These are phyloP conservation scores for Archegozetes longisetosus DNA, from an alignment of 1,140 invertebrate genomes.

Conservation along the genomic window DNA sequence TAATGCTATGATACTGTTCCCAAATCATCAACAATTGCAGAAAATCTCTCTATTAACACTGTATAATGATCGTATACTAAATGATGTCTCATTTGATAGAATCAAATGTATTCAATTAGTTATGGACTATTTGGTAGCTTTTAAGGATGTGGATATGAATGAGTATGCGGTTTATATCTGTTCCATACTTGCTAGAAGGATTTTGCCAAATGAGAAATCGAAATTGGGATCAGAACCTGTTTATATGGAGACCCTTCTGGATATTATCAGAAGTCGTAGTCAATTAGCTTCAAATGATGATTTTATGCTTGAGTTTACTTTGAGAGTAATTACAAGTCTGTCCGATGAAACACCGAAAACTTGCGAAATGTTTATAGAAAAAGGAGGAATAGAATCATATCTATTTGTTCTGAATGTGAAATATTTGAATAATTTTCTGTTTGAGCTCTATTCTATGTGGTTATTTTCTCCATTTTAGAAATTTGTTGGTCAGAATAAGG, in stretches of 20 bases:
- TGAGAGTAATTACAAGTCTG: conserved; percentile 65
- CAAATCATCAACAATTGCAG: conserved; percentile 40
- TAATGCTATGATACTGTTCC: conserved; percentile 52
- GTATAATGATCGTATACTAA: conserved; percentile 8
- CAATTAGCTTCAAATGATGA: too few relatives aligned
- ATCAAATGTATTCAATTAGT: conserved; percentile 53
- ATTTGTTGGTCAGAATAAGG: conserved; percentile 41
- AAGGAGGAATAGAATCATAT: conserved; percentile 51
- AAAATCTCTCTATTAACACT: conserved; percentile 15
- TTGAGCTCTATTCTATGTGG: too few relatives aligned
- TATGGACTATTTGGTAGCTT: conserved; percentile 54
- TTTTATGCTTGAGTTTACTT: conserved; percentile 61
- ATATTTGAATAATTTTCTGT: too few relatives aligned
- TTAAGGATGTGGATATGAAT: conserved; percentile 55
- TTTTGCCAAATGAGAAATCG: conserved; percentile 55
- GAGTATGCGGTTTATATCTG: conserved; percentile 67
- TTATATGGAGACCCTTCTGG: conserved; percentile 55
- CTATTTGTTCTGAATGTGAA: conserved; percentile 42
- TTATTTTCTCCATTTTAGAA: too few relatives aligned
- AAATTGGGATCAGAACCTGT: conserved; percentile 46
- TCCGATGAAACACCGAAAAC: conserved; percentile 58
- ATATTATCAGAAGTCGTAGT: conserved; percentile 46
- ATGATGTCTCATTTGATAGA: conserved; percentile 41
- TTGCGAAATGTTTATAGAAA: conserved; percentile 51
- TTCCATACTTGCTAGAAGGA: conserved; percentile 47